Conservation (phyloP, 2,888 invertebrate genomes). For the Dicycla oo region DNA sequence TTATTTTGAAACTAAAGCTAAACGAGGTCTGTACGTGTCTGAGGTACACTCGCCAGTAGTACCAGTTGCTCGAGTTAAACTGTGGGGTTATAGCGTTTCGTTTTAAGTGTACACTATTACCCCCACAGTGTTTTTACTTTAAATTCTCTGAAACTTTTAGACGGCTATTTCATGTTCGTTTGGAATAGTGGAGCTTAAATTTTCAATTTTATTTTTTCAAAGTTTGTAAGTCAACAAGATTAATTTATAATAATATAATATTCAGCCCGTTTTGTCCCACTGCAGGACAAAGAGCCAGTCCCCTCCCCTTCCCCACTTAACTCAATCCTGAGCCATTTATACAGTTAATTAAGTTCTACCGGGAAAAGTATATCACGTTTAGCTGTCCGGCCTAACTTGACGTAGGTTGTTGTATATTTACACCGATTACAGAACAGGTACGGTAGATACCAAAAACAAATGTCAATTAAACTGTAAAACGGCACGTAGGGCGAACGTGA, state of each 20-base stretch:
- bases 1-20: constrained; percentile 62
- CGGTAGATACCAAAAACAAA: constrained; percentile 52
- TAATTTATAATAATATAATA: no score
- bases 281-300: no score
- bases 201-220: constrained; percentile 6
- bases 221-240: background rate
- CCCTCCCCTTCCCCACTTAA: no score
- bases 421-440: constrained; percentile 15
- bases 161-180: constrained; percentile 26
- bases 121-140: constrained; percentile 47
- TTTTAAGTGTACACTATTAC: constrained; percentile 60
- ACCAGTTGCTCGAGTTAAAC: constrained; percentile 62
- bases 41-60: constrained; percentile 53
- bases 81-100: constrained; percentile 55
- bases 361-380: constrained; percentile 6
- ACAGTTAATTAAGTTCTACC: constrained; percentile 6
- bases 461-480: constrained; percentile 62
- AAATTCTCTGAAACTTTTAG: constrained; percentile 49
- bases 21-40: constrained; percentile 63
- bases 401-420: constrained; percentile 26
- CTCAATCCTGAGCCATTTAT: no score
- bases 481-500: constrained; percentile 64
- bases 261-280: no score
- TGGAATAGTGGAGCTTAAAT: constrained; percentile 3
- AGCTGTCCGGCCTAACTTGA: background rate